These are phyloP conservation scores for Ceramica pisi DNA, from an alignment of 2,888 invertebrate genomes.

Conservation along the genomic window DNA sequence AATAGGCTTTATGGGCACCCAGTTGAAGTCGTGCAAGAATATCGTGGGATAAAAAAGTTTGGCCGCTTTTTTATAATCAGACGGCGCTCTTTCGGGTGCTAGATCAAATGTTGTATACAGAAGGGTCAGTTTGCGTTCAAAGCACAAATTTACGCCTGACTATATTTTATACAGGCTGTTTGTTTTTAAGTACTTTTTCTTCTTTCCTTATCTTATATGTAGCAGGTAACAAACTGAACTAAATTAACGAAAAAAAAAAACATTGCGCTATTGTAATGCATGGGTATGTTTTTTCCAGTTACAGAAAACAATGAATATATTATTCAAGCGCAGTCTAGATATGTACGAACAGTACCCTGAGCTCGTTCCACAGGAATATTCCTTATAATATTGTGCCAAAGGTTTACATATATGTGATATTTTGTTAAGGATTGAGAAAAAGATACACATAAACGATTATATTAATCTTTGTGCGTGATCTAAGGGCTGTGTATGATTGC, in stretches of 20 bases:
- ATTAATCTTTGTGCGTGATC: conserved; percentile 71
- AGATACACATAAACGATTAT: conserved; percentile 69
- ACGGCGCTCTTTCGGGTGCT: conserved; percentile 23
- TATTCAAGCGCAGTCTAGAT: neutral
- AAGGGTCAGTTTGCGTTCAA: conserved; percentile 14
- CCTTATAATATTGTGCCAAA: conserved; percentile 78
- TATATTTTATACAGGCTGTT: conserved; percentile 9
- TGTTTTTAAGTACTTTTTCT: neutral
- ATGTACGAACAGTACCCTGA: neutral
- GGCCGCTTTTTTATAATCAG: neutral
- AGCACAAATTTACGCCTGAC: neutral
- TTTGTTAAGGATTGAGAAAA: conserved; percentile 75
- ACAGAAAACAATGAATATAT: conserved; percentile 9
- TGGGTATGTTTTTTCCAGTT: neutral
- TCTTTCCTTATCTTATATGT: neutral
- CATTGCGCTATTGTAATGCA: neutral
- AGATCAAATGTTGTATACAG: neutral
- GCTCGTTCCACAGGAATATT: conserved; percentile 40
- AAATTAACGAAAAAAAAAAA: neutral
- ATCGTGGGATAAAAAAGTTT: neutral
- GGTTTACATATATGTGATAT: conserved; percentile 87
- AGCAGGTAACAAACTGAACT: neutral
- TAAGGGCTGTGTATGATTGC: conserved; percentile 75
- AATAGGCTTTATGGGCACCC: neutral
- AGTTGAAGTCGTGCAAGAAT: neutral